Base-by-base conservation (phyloP, 2,797 vertebrate genomes). In the Chlorospingus flavigularis region DNA sequence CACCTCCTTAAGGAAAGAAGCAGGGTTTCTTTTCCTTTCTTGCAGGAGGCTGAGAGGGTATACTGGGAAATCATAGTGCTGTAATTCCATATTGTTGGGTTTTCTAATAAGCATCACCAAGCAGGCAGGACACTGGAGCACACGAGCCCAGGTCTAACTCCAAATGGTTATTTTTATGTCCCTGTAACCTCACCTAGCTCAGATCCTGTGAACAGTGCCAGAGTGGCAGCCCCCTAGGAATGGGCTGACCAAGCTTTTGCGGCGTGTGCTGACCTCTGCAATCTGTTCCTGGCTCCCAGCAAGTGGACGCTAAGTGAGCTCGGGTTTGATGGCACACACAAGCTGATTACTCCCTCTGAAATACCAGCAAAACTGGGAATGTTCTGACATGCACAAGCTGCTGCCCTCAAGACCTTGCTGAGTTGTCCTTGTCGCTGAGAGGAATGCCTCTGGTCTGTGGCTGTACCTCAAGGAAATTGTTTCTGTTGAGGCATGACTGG, bases 201-300 rank as follows among this genome's bases (percentile, higher is more conserved):
- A 24, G 72, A 67, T 88, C 68, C 68, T 79, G 57, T 75, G 60
- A 71, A 10, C 75, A 30, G 74, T 89, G 91, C 86, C 88, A 88
- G 86, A 73, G 89, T 81, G 80, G 86, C 84, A 93, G 84, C 86
- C 80, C 75, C 86, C 87, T 51, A 92, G 91, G 94, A 94, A 94
- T 74, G 87, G 85, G 93, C 94, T 94, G 93, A 92, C 78, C 85
- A 60, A 77, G 94, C 85, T 37, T 92, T 77, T 83, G 88, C 31
- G 7, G 70, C 6, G 7, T 67, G 75, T 65, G 72, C 79, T 94
- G 91, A 88, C 61, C 93, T 88, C 85, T 68, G 91, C 94, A 90
- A 51, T 86, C 90, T 86, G 58, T 90, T 91, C 89, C 76, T 78
- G 90, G 57, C 45, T 74, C 35, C 78, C 45, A 54, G 79, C 87